Conservation (phyloP, 2,797 vertebrate genomes). For the Sarcophilus harrisii region DNA sequence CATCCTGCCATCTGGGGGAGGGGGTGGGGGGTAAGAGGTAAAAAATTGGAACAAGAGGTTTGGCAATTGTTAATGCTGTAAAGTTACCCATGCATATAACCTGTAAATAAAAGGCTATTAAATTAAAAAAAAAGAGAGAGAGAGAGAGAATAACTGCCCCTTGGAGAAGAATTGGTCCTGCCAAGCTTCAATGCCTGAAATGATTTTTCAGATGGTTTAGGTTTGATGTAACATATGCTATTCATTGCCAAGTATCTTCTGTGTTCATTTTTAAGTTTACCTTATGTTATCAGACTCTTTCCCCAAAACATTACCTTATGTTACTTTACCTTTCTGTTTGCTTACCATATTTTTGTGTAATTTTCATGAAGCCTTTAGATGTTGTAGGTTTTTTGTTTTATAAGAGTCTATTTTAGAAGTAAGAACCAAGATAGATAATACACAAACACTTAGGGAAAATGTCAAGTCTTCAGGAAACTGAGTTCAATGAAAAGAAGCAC, state of each 20-base stretch:
- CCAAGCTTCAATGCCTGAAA: constrained; percentile 50
- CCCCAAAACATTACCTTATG: constrained; percentile 68
- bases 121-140: too few species aligned
- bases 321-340: constrained; percentile 65
- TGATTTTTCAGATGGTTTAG: constrained; percentile 65
- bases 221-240: constrained; percentile 63
- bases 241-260: constrained; percentile 62
- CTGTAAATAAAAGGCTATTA: too few species aligned
- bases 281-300: constrained; percentile 68
- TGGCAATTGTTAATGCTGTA: too few species aligned
- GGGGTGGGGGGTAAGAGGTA: too few species aligned
- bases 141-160: not conserved
- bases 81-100: too few species aligned
- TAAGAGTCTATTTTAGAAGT: not conserved
- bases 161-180: not conserved
- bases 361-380: constrained; percentile 50
- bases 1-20: too few species aligned
- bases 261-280: constrained; percentile 71
- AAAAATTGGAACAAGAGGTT: too few species aligned
- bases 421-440: not conserved
- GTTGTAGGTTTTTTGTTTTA: not conserved
- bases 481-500: not conserved
- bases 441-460: not conserved
- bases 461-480: not conserved
- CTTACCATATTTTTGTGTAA: constrained; percentile 58